Evolutionary conservation across 2,797 vertebrate species (phyloP), one percentile per base, ranked within the genome.

Genomic region (Distichodus sexfasciatus): DNA sequence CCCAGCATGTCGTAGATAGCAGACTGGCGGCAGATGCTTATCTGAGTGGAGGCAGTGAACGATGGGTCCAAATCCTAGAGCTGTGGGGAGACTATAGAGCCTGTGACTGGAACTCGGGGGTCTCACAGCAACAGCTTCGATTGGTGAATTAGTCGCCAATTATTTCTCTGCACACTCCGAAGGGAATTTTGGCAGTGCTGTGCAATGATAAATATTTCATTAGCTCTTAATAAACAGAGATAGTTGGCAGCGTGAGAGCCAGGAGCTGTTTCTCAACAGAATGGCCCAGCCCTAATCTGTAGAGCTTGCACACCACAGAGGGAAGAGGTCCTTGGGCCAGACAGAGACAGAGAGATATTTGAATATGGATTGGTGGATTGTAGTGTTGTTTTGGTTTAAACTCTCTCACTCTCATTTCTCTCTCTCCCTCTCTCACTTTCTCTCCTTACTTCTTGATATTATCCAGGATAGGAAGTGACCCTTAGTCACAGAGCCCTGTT

Each of bases 211-310:
- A 58, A 58, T 58, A 58, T 38, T 58, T 24, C 55, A 41, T 58
- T 58, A 58, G 14, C 35, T 26, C 55, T 58, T 36, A 58, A 15
- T 58, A 58, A 58, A 58, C 55, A 41, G 12, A 26, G 12, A n/a
- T 21, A 14, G 14, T 21, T 21, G 53, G 9, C 51, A 21, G 31
- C 23, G 33, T 2, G 6, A 14, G 33, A 57, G 54, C 10, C 2
- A 14, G n/a, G 48, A 38, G 40, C n/a, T n/a, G n/a, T n/a, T n/a
- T n/a, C n/a, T n/a, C n/a, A n/a, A n/a, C n/a, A 55, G 51, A 36
- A 26, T 3, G 3, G 14, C 23, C 21, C 54, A 40, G 12, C 10
- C 21, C 15, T 24, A 14, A 26, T 40, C 21, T 58, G 3, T n/a
- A 10, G 12, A 40, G n/a, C n/a, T n/a, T n/a, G n/a, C n/a, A n/a